Evolutionary conservation across 2,888 invertebrate genomes (phyloP).

Genomic region (Diplolepis rosae): DNA sequence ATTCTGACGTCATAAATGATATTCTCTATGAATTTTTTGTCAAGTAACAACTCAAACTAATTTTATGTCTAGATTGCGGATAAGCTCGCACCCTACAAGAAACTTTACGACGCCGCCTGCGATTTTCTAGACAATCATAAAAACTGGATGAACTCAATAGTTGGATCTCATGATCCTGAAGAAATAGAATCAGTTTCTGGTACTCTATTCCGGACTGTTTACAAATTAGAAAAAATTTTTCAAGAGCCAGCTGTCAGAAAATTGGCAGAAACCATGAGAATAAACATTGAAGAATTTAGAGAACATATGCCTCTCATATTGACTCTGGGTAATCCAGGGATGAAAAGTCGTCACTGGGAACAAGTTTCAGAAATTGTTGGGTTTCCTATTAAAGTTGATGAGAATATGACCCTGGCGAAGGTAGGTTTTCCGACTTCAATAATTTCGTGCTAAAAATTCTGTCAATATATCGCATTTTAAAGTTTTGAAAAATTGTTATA

Average conservation of each 20-base stretch:
- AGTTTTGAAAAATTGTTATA: slow-evolving; percentile 1
- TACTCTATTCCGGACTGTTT: slow-evolving; percentile 82
- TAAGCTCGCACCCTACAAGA: slow-evolving; percentile 88
- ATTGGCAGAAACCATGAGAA: slow-evolving; percentile 81
- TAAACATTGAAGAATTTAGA: slow-evolving; percentile 90
- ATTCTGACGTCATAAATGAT: too few species aligned
- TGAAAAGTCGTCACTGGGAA: slow-evolving; percentile 95
- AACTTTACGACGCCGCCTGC: slow-evolving; percentile 90
- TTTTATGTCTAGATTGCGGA: slow-evolving; percentile 78
- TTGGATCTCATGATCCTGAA: slow-evolving; percentile 91
- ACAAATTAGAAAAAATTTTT: slow-evolving; percentile 92
- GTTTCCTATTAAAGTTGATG: slow-evolving; percentile 90
- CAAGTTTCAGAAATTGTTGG: slow-evolving; percentile 96
- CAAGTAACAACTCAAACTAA: too few species aligned
- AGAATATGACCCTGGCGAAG: slow-evolving; percentile 87
- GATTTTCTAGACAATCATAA: slow-evolving; percentile 89
- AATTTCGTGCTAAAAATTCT: too few species aligned
- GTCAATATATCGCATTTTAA: not conserved
- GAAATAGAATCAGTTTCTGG: slow-evolving; percentile 88
- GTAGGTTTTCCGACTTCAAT: slow-evolving; percentile 74
- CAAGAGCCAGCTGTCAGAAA: slow-evolving; percentile 82
- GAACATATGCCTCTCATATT: slow-evolving; percentile 92
- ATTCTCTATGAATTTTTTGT: too few species aligned
- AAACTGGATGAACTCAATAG: slow-evolving; percentile 86
- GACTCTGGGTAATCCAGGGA: slow-evolving; percentile 95